phyloP scores from a whole-genome alignment of 2,113 vertebrate genomes.

The Panurus biarmicus region DNA sequence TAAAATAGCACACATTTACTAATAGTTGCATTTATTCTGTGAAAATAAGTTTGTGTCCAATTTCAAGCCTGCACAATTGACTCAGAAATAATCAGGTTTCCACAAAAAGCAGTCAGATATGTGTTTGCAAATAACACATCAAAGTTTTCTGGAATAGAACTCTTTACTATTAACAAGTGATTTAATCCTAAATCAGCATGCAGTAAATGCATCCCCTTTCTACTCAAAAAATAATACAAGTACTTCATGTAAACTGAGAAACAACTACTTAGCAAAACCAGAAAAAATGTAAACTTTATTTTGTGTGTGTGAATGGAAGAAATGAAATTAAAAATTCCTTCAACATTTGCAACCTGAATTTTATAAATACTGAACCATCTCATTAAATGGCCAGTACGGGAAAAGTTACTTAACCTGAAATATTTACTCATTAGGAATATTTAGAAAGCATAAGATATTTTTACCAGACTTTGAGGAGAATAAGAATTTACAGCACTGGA shows the following conservation, averaged over 20 bases:
- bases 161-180: background rate
- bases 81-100: slow-evolving; percentile 40
- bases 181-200: background rate
- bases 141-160: slow-evolving; percentile 17
- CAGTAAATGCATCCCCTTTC: background rate
- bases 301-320: background rate
- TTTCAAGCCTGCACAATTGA: background rate
- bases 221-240: background rate
- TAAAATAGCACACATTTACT: background rate
- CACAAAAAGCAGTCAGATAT: slow-evolving; percentile 46
- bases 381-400: background rate
- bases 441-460: background rate
- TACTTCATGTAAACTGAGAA: background rate
- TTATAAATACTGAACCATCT: background rate
- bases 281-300: background rate
- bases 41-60: background rate
- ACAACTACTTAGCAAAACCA: background rate
- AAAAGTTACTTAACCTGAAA: background rate
- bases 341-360: background rate
- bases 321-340: background rate
- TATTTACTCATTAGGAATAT: background rate
- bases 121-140: slow-evolving; percentile 59
- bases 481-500: slow-evolving; percentile 80
- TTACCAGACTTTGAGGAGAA: slow-evolving; percentile 78
- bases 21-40: background rate